Conservation (phyloP, 2,797 vertebrate species). For the Melopsittacus undulatus region DNA sequence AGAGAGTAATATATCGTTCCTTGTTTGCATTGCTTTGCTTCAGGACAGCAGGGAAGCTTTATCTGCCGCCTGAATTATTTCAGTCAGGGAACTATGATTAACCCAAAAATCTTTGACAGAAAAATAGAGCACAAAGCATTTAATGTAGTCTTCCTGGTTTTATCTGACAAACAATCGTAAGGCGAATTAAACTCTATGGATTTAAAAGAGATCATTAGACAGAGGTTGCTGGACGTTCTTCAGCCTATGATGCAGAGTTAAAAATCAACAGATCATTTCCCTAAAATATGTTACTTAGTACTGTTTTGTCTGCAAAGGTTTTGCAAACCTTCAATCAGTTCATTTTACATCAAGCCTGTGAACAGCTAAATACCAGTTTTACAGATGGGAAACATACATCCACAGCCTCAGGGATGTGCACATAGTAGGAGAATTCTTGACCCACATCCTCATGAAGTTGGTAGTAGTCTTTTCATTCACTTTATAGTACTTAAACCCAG, state of each 20-base stretch:
- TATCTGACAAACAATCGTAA: neutral
- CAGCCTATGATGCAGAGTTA: neutral
- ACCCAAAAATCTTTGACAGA: neutral
- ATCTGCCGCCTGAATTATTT: neutral
- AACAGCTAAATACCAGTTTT: neutral
- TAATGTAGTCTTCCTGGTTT: neutral
- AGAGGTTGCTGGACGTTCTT: neutral
- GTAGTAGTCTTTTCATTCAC: neutral
- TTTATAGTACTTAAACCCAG: neutral
- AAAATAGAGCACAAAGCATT: neutral
- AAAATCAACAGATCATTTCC: neutral
- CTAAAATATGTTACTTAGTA: neutral
- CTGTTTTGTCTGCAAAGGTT: neutral
- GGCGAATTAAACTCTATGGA: fast-evolving
- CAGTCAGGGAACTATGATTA: neutral
- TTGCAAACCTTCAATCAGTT: neutral
- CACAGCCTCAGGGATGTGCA: neutral
- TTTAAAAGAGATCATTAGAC: neutral
- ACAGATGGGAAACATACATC: constrained; percentile 20
- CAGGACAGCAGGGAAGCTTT: neutral
- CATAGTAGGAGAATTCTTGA: constrained; percentile 24
- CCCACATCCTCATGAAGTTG: constrained; percentile 10
- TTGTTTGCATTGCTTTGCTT: neutral
- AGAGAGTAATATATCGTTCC: neutral
- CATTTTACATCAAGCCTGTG: neutral